Evolutionary conservation across 2,888 invertebrate genomes (phyloP), one percentile per base, ranked within the genome.

Genomic region (Oligia strigilis): DNA sequence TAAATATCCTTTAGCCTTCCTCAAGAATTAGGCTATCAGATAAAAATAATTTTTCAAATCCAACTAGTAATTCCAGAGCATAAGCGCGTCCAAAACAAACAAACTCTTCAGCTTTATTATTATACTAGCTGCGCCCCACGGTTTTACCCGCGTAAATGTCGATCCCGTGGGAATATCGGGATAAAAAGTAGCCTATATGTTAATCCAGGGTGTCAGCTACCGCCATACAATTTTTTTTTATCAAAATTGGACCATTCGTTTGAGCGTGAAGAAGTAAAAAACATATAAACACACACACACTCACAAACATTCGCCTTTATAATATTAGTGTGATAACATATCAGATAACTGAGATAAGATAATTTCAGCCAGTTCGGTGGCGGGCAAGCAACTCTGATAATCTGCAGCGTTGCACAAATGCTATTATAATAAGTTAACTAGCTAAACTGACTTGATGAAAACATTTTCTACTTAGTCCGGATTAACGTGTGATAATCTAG

Each of bases 391-490:
- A 14, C 55, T 29, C 49, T 52, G 66, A 76, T 82, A 76, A 85
- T 66, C 70, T 82, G 73, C 71, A 74, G 46, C 64, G 43, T 73
- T 76, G 75, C 78, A 84, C 46, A 74, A 78, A 84, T 52, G 58
- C 75, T 19, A 71, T 74, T 76, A 65, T 74, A 77, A 75, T 65
- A 85, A 85, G 73, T 79, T 82, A 77, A 36, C 52, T 1, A 66
- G 52, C 23, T 29, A 66, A 74, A 77, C 23, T 79, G 52, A 36
- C 67, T 72, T 69, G 67, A 87, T 72, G 65, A 70, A 86, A 84
- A 86, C 70, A 76, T 78, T 87, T 71, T 75, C 64, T 78, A 29
- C 70, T 82, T 67, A 80, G 60, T 81, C 71, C 58, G 49, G 77
- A 75, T 79, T 83, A 64, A 75, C 70, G 72, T 79, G 75, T 74